Evolutionary conservation across 2,113 vertebrate genomes (phyloP).

Genomic region (Corynorhinus townsendii): DNA sequence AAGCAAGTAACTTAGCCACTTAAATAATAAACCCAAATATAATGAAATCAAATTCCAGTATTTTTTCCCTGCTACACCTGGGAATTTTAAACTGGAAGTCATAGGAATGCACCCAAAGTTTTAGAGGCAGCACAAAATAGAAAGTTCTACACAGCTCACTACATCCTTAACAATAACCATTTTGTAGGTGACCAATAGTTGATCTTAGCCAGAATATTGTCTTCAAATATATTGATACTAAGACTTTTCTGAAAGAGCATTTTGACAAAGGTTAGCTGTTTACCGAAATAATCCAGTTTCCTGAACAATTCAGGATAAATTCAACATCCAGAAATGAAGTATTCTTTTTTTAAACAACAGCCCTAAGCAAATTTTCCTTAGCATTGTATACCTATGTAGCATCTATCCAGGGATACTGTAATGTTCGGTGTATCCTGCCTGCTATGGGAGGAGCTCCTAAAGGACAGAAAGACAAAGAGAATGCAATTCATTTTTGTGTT

Average conservation of each 20-base stretch:
- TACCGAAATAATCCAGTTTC: neutral
- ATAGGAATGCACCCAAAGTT: neutral
- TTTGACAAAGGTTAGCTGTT: constrained; percentile 26
- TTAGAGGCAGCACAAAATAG: neutral
- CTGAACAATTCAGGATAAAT: neutral
- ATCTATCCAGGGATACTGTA: neutral
- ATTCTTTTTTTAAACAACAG: neutral
- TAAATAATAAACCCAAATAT: neutral
- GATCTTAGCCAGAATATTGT: neutral
- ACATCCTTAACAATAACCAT: neutral
- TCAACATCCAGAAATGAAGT: neutral
- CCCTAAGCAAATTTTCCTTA: neutral
- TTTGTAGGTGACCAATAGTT: neutral
- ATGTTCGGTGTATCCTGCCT: neutral
- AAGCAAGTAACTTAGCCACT: neutral
- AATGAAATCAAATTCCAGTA: neutral
- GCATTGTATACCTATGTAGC: neutral
- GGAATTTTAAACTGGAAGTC: constrained; percentile 4
- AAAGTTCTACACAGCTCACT: neutral
- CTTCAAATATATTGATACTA: neutral
- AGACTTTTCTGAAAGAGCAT: neutral
- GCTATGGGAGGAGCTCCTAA: neutral
- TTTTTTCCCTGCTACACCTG: neutral
- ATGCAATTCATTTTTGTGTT: neutral
- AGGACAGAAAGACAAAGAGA: neutral